Percentiles rank a stretch among this genome's conserved stretches.
Evolutionary conservation across 2,113 vertebrate genomes (phyloP).

Genomic region (Perca schrenkii): DNA sequence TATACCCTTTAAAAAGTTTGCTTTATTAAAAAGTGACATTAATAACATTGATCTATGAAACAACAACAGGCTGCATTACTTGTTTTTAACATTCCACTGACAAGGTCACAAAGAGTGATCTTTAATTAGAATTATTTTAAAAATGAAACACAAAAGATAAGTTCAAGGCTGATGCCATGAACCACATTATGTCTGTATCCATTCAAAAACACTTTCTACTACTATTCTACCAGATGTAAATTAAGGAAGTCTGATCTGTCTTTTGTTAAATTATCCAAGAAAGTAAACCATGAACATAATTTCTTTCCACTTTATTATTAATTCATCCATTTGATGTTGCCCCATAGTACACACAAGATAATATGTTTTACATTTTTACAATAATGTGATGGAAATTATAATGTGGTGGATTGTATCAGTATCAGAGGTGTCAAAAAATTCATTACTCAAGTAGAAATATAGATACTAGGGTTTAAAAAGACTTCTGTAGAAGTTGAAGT

Average conservation of each 20-base stretch:
- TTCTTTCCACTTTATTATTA: background rate
- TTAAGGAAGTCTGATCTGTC: background rate
- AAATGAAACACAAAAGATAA: background rate
- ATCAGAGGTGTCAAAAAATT: too few relatives aligned
- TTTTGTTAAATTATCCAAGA: background rate
- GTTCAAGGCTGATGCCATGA: background rate
- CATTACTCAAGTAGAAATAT: too few relatives aligned
- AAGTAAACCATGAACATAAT: background rate
- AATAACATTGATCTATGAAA: background rate
- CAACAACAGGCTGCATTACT: background rate
- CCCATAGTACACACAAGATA: background rate
- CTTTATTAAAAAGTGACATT: background rate
- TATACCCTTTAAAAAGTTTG: background rate
- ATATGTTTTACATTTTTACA: background rate
- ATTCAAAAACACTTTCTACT: background rate
- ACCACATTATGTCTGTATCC: background rate
- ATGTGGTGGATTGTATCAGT: background rate
- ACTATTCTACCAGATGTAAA: background rate
- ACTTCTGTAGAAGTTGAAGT: too few relatives aligned
- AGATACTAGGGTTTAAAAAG: too few relatives aligned
- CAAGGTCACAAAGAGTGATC: background rate
- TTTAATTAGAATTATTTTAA: background rate
- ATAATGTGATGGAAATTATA: background rate
- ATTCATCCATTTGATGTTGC: background rate
- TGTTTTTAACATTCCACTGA: background rate